A percentile compares a stretch with the other conserved stretches of the same genome.
Conservation (phyloP, 2,888 invertebrate genomes). For the Tenthredo distinguenda region DNA sequence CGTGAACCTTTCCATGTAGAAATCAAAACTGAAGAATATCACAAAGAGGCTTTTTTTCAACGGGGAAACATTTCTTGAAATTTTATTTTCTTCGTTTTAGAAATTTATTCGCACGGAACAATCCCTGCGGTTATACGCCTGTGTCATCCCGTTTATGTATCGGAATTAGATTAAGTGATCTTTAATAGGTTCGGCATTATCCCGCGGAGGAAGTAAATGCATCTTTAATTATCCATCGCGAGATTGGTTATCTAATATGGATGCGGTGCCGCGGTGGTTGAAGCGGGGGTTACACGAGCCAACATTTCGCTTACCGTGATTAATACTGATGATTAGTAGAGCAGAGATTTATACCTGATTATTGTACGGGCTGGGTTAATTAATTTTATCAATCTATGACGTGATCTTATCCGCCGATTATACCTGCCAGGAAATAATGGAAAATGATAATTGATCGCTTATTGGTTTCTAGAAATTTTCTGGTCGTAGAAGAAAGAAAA, state of each 20-base stretch:
- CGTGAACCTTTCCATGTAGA: neutral
- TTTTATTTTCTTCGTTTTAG: neutral
- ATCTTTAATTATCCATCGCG: slow-evolving; percentile 44
- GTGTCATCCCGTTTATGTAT: neutral
- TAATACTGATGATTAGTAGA: slow-evolving; percentile 38
- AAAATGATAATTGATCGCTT: neutral
- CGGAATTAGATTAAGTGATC: neutral
- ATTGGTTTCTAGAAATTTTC: no score
- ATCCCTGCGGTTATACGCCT: neutral
- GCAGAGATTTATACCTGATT: slow-evolving; percentile 26
- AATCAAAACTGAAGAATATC: neutral
- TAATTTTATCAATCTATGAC: neutral
- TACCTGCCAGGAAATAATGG: neutral
- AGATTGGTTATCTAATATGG: slow-evolving; percentile 43
- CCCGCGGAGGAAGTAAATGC: slow-evolving; percentile 11
- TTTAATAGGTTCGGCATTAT: slow-evolving; percentile 25
- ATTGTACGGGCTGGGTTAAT: slow-evolving; percentile 13
- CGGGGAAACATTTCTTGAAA: neutral
- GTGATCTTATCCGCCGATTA: neutral
- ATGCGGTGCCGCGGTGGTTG: neutral
- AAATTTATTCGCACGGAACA: neutral
- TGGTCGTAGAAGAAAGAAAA: no score
- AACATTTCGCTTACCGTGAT: slow-evolving; percentile 23
- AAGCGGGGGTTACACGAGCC: neutral
- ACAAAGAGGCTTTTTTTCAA: neutral